phyloP scores from a whole-genome alignment of 2,888 invertebrate genomes.

The Drosophila neotestacea region DNA sequence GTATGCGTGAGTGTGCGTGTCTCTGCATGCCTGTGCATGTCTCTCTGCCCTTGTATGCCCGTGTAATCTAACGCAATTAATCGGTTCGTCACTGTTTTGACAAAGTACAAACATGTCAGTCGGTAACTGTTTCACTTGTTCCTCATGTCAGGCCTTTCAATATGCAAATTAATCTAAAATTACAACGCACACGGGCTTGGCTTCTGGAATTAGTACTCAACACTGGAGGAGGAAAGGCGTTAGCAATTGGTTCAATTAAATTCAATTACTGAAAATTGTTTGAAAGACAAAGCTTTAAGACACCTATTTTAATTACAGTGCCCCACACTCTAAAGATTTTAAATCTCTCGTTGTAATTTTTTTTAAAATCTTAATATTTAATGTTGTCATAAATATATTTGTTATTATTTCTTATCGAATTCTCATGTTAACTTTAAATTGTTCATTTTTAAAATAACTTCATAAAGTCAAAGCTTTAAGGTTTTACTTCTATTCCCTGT shows the following conservation, averaged over 20 bases:
- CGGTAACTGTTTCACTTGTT: conserved; percentile 36
- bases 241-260: conserved; percentile 57
- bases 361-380: too few relatives aligned
- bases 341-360: too few relatives aligned
- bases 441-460: too few relatives aligned
- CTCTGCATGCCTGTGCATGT: conserved; percentile 2
- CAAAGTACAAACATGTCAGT: conserved; percentile 67
- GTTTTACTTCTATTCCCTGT: not conserved
- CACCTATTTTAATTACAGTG: too few relatives aligned
- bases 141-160: conserved; percentile 51
- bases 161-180: conserved; percentile 77
- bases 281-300: conserved; percentile 6
- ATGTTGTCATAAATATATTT: too few relatives aligned
- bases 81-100: conserved; percentile 78
- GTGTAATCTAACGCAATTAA: conserved; percentile 82
- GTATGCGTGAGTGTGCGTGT: conserved; percentile 23
- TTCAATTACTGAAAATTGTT: conserved; percentile 50
- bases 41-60: conserved; percentile 4
- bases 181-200: conserved; percentile 34
- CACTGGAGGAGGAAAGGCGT: not conserved
- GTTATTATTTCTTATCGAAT: too few relatives aligned
- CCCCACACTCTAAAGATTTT: too few relatives aligned
- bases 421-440: too few relatives aligned
- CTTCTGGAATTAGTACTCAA: conserved; percentile 2
- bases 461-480: not conserved